Evolutionary conservation across 2,113 vertebrate species (phyloP), one percentile per base, ranked within the genome.

Genomic region (Tetraodon nigroviridis): DNA sequence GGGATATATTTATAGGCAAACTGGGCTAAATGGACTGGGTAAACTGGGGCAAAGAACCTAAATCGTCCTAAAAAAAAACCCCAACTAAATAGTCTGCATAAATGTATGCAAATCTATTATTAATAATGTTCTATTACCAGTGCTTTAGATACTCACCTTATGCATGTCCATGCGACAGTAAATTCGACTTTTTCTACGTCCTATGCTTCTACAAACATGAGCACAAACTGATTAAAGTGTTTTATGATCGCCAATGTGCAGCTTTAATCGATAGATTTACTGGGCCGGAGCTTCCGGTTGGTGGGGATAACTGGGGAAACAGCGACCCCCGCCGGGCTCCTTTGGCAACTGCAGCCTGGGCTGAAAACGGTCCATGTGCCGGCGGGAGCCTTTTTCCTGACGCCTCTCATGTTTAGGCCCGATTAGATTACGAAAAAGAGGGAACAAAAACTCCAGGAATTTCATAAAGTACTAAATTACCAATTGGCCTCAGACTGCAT

Each of bases 291-390:
- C 22, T 5, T 44, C 64, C 12, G 46, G 8, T 6, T 16, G 15
- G 44, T 6, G 46, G 50, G 17, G 61, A 73, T 80, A 42, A 22
- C 24, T 88, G 79, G 73, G 71, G 56, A 74, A 63, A 86, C 67
- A 85, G 88, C 79, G 85, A 84, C 86, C 66, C 86, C 85, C 51
- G 18, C 71, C 88, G 89, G 88, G 59, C 4, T 3, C 5, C 44
- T 54, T 24, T 0, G 61, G 78, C 6, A 21, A 22, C 48, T 78
- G 55, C 5, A 3, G 17, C 18, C 40, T 40, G 16, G 16, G 12
- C 12, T 56, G 48, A 18, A 24, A 32, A 42, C 17, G 4, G 0
- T 37, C 32, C n/a, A 12, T 17, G 4, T 41, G 10, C 20, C 3
- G 19, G 18, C 7, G 24, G 8, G n/a, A 18, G 13, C 7, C 8